phyloP scores from a whole-genome alignment of 2,888 invertebrate species.

The Epistrophe eligans region DNA sequence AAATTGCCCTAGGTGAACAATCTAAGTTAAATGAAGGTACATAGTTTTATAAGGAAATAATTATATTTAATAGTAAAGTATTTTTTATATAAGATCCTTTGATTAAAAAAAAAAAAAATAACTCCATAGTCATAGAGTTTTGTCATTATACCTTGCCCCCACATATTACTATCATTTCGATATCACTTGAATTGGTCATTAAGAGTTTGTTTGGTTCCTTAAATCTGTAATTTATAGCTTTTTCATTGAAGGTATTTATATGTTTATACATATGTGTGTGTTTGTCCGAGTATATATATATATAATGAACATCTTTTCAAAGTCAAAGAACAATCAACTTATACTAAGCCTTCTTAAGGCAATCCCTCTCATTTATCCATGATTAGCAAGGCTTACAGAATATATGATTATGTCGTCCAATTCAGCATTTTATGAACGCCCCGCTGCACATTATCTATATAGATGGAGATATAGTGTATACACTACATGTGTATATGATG shows the following conservation, averaged over 20 bases:
- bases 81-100: background rate
- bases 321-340: constrained; percentile 51
- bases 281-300: background rate
- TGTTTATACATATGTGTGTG: background rate
- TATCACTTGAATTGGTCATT: constrained; percentile 42
- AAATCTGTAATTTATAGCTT: constrained; percentile 51
- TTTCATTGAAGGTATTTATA: constrained; percentile 16
- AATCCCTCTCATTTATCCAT: constrained; percentile 56
- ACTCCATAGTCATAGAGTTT: background rate
- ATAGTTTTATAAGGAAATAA: too few species aligned
- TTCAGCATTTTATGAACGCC: constrained; percentile 39
- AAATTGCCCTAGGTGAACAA: too few species aligned
- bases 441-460: constrained; percentile 27
- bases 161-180: constrained; percentile 26
- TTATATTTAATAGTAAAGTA: too few species aligned
- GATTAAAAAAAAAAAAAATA: background rate
- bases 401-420: constrained; percentile 52
- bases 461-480: constrained; percentile 17
- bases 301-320: constrained; percentile 29
- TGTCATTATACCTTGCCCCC: background rate
- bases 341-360: constrained; percentile 42
- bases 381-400: constrained; percentile 59
- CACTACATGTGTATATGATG: constrained; percentile 16
- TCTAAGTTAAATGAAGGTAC: too few species aligned
- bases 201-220: constrained; percentile 37